Evolutionary conservation across 2,797 vertebrate genomes (phyloP), one percentile per base, ranked within the genome.

Genomic region (Mycteria americana): DNA sequence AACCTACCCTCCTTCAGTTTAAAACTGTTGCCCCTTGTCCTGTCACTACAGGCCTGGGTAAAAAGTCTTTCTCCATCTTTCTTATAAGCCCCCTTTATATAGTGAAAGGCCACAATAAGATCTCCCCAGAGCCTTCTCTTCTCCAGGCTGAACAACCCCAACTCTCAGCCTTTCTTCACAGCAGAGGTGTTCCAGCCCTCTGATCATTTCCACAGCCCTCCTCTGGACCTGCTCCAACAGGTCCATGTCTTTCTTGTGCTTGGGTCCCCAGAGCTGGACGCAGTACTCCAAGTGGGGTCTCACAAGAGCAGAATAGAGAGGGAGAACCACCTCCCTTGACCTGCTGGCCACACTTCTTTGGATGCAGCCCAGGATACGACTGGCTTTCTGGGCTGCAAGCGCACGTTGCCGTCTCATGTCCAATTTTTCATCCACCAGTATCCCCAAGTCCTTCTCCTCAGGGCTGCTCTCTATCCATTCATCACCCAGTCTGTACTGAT

Each of bases 251-350:
- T 11, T 80, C 46, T 15, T 1, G 3, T 33, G 18, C 5, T 62
- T 5, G 7, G 22, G 18, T 6, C n/a, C 16, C 30, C 68, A 41
- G 25, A 35, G 18, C 68, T 74, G 39, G 8, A 41, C 1, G 0
- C 41, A 41, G 30, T 2, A 33, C 46, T 54, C 1, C 39, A 74
- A n/a, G 67, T 15, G 9, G 18, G 25, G 27, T 45, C 37, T 59
- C 73, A 18, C 0, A 0, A 64, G 51, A 59, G 33, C 0, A 0
- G 73, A 39, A 28, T 0, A 84, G 25, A 67, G 23, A 11, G 23
- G 39, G 1, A 62, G 31, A 68, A 50, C n/a, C 48, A 0, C 18
- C 19, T 51, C 35, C 39, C 68, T 67, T 0, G 4, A 15, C 53
- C 46, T 78, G n/a, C 45, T 73, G 53, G 10, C 10, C 60, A 43